Conservation (phyloP, 37 sponge, comb jelly and placozoan genomes). For the Aphrocallistes beatrix region DNA sequence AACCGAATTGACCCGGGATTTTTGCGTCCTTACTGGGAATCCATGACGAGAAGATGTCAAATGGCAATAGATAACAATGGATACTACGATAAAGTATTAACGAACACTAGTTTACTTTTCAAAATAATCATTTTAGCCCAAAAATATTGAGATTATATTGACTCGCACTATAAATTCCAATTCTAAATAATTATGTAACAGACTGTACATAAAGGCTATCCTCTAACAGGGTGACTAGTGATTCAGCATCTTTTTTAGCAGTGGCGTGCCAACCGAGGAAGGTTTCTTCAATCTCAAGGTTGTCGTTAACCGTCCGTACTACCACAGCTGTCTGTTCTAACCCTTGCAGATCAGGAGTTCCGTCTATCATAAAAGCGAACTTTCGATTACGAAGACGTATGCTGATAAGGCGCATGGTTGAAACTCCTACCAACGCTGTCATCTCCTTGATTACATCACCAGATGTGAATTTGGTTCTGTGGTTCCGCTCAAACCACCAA, state of each 20-base stretch:
- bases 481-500: neutral
- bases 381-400: neutral
- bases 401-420: neutral
- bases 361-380: neutral
- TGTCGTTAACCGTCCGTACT: conserved; percentile 6
- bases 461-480: neutral
- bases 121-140: no score
- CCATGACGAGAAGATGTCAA: no score
- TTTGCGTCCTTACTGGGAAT: no score
- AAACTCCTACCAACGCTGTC: neutral
- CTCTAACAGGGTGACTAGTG: conserved; percentile 5
- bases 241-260: neutral
- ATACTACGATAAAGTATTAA: no score
- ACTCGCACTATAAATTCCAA: no score
- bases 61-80: no score
- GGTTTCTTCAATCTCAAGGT: neutral
- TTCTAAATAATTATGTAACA: no score
- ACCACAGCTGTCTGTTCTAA: neutral
- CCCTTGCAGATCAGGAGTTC: neutral
- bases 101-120: no score
- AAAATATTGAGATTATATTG: no score
- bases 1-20: no score
- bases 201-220: neutral
- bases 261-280: conserved; percentile 10
- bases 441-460: neutral